A percentile compares a stretch with the other conserved stretches of the same genome.
These are phyloP conservation scores for Coecobrya sp. DNA, from an alignment of 2,888 invertebrate genomes.

Conservation along the genomic window DNA sequence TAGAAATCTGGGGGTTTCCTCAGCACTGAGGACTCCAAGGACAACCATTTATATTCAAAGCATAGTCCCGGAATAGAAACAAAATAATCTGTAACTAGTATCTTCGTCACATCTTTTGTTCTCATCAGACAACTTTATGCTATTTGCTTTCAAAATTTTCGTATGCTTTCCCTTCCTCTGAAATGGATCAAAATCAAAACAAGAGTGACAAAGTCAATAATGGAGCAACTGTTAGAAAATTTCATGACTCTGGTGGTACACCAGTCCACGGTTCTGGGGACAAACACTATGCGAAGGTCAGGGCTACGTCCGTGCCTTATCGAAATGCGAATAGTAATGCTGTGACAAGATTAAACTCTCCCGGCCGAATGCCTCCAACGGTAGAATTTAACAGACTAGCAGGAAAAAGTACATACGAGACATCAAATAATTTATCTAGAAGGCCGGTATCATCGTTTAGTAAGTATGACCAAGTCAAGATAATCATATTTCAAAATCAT, in stretches of 20 bases:
- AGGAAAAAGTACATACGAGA: neutral
- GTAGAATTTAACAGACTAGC: neutral
- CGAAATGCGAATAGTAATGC: neutral
- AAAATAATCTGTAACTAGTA: neutral
- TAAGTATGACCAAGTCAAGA: conserved; percentile 43
- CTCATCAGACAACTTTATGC: neutral
- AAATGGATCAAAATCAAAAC: conserved; percentile 15
- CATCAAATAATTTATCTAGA: neutral
- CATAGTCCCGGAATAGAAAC: too few relatives aligned
- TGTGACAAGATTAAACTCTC: neutral
- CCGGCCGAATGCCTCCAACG: neutral
- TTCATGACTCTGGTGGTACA: neutral
- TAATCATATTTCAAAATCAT: neutral
- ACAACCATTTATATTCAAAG: too few relatives aligned
- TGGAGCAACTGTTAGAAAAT: neutral
- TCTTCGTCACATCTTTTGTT: neutral
- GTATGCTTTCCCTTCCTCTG: neutral
- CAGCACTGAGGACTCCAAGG: too few relatives aligned
- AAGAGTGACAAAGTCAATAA: neutral
- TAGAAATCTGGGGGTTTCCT: too few relatives aligned
- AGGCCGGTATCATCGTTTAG: conserved; percentile 30
- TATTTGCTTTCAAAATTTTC: conserved; percentile 5
- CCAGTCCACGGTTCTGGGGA: neutral
- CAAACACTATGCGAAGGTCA: neutral
- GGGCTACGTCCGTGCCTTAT: neutral